Evolutionary conservation across 2,888 invertebrate species (phyloP), one percentile per base, ranked within the genome.

Genomic region (Andrena marginata): DNA sequence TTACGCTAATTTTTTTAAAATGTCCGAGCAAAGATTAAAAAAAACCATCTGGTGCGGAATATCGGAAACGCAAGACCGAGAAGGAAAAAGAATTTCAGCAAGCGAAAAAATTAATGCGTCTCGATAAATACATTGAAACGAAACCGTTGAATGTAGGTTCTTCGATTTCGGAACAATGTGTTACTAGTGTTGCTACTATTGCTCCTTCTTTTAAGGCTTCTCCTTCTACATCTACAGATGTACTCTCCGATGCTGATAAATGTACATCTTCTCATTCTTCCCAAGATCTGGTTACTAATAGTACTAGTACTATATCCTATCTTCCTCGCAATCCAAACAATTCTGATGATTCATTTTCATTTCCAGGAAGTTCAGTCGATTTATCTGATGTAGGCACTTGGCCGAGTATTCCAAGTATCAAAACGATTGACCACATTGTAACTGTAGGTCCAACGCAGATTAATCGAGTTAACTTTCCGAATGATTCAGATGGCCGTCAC

Each of bases 201-300:
- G 49, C n/a, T 51, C 49, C 49, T n/a, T 51, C n/a, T 51, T 51
- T 51, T 49, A 51, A 1, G 49, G 49, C 7, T 51, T n/a, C 0
- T 51, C 2, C 49, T 51, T 51, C 49, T 51, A 20, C 10, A 72
- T 49, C 60, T 31, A 51, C 49, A 51, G 49, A 80, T 82, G 87
- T 74, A 89, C 88, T 76, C 84, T 51, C 49, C 49, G 6, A 51
- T n/a, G 49, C 49, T 51, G 2, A 51, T 51, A 51, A 51, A 51
- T 51, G n/a, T 51, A 51, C 49, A 51, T n/a, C 49, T n/a, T 49
- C 13, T 2, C 35, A 51, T 51, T 51, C 7, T 51, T 51, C 49
- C 2, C 49, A n/a, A 51, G 6, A 51, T 51, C n/a, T 51, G 49
- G n/a, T 2, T 51, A 51, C 49, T 51, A 7, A n/a, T 51, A 51